These are phyloP conservation scores for Silvanus unidentatus DNA, from an alignment of 2,888 invertebrate genomes.

Conservation along the genomic window DNA sequence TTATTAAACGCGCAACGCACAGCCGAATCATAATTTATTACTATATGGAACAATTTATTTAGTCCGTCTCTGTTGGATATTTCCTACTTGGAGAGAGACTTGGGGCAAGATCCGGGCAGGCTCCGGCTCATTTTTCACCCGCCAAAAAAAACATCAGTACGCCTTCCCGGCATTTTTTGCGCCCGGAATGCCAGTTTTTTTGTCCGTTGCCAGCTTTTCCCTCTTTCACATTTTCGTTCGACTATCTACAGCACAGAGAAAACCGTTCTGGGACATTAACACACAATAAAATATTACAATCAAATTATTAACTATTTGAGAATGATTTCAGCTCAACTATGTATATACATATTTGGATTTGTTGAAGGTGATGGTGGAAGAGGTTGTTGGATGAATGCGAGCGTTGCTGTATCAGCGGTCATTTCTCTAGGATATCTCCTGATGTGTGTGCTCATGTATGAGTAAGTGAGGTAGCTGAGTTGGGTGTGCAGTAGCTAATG, in stretches of 20 bases:
- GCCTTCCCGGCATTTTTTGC: conserved; percentile 40
- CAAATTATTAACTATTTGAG: conserved; percentile 13
- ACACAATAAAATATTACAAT: conserved; percentile 27
- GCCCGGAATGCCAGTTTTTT: conserved; percentile 33
- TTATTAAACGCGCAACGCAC: too few relatives aligned
- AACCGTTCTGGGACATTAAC: conserved; percentile 34
- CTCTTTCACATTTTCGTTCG: conserved; percentile 4
- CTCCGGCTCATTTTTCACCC: conserved; percentile 40
- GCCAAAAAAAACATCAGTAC: conserved; percentile 39
- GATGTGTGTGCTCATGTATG: conserved; percentile 8
- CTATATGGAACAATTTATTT: conserved; percentile 1
- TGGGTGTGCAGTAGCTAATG: conserved; percentile 27
- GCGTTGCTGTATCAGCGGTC: too few relatives aligned
- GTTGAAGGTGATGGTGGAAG: too few relatives aligned
- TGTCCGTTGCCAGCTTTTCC: conserved; percentile 14
- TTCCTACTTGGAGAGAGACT: conserved; percentile 22
- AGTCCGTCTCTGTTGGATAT: conserved; percentile 23
- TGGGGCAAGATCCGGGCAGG: conserved; percentile 33
- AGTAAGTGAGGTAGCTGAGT: conserved; percentile 15
- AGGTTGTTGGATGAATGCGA: too few relatives aligned
- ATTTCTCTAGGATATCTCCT: conserved; percentile 5
- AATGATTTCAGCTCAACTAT: too few relatives aligned
- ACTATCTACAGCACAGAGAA: conserved; percentile 12
- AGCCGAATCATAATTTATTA: background rate
- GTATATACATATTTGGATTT: too few relatives aligned